Percentiles rank a stretch among this genome's conserved stretches.
Conservation (phyloP, 2,888 invertebrate genomes). For the Rhorus exstirpatorius region DNA sequence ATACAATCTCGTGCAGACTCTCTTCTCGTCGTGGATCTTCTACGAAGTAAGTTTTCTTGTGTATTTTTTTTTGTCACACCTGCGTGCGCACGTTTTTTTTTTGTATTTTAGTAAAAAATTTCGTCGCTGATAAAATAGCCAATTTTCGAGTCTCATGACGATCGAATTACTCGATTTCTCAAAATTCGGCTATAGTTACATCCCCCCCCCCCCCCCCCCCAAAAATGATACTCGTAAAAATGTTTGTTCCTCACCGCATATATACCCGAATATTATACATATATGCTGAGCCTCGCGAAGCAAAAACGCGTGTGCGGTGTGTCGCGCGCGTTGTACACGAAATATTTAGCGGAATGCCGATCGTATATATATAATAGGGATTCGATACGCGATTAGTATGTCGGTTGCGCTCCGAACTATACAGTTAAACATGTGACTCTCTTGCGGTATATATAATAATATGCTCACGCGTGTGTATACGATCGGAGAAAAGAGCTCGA, state of each 20-base stretch:
- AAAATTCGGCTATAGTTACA: too few species aligned
- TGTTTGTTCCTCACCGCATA: too few species aligned
- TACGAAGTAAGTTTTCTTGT: slow-evolving; percentile 91
- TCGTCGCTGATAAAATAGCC: neutral
- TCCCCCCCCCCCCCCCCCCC: too few species aligned
- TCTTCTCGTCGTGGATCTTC: slow-evolving; percentile 96
- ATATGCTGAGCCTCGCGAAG: neutral
- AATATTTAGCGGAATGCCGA: slow-evolving; percentile 75
- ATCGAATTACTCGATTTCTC: neutral
- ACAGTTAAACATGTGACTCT: slow-evolving; percentile 76
- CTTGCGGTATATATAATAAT: slow-evolving; percentile 45
- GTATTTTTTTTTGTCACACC: neutral
- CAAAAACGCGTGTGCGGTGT: neutral
- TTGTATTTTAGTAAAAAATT: neutral
- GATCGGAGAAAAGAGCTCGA: slow-evolving; percentile 14
- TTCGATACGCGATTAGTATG: slow-evolving; percentile 81
- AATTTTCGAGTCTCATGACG: neutral
- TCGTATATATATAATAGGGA: slow-evolving; percentile 71
- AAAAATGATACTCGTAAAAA: too few species aligned
- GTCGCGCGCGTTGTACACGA: slow-evolving; percentile 25
- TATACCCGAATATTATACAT: too few species aligned
- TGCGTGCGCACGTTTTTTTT: neutral
- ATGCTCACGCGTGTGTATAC: slow-evolving; percentile 8
- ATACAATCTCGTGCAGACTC: slow-evolving; percentile 96
- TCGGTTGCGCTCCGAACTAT: slow-evolving; percentile 70